These are phyloP conservation scores for Acanthurus tractus DNA, from an alignment of 2,797 vertebrate genomes.

Conservation along the genomic window DNA sequence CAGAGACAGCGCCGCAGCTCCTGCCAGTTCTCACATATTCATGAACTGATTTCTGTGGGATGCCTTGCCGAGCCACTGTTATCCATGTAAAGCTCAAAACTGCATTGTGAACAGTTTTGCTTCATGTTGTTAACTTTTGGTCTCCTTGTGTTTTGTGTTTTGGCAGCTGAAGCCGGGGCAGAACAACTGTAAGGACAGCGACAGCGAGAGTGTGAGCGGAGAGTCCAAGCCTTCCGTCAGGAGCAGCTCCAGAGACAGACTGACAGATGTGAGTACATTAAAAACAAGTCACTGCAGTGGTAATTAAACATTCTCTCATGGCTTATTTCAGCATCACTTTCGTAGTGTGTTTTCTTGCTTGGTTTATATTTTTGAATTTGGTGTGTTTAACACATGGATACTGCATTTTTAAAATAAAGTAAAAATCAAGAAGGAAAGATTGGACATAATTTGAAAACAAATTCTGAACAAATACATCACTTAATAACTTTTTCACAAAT, in stretches of 20 bases:
- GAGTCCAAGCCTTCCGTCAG: conserved; percentile 91
- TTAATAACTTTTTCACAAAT: neutral
- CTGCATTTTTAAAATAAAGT: neutral
- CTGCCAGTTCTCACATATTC: conserved; percentile 80
- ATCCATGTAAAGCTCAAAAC: conserved; percentile 43
- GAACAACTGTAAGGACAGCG: conserved; percentile 93
- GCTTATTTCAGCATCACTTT: neutral
- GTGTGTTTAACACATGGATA: neutral
- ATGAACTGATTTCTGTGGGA: conserved; percentile 66
- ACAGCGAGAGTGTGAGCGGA: conserved; percentile 91
- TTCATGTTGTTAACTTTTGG: conserved; percentile 54
- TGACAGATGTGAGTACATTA: conserved; percentile 91
- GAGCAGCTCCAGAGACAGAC: conserved; percentile 92
- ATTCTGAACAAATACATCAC: neutral
- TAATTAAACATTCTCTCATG: neutral
- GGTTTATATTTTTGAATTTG: neutral
- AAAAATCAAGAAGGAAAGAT: neutral
- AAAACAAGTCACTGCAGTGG: neutral
- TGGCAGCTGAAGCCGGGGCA: conserved; percentile 92
- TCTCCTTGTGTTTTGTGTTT: conserved; percentile 60
- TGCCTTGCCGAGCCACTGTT: conserved; percentile 37
- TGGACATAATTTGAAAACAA: neutral
- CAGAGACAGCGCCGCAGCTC: conserved; percentile 60
- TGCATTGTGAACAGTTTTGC: conserved; percentile 52
- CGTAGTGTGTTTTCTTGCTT: too few species aligned